phyloP scores from a whole-genome alignment of 2,888 invertebrate species.

The Saturnia japonica region DNA sequence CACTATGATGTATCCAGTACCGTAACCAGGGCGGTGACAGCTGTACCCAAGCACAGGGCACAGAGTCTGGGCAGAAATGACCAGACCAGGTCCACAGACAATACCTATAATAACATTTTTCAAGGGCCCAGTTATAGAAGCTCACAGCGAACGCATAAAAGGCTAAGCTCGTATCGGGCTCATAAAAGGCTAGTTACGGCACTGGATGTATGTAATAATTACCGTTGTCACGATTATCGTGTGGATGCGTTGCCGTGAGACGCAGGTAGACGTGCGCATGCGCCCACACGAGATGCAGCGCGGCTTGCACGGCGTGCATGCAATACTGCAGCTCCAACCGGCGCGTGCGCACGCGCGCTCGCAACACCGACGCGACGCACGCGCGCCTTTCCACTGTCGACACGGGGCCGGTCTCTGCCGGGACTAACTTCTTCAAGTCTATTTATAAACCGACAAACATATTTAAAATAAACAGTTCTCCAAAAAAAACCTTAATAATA shows the following conservation, averaged over 20 bases:
- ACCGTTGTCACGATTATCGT: not conserved
- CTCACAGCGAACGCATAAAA: too few species aligned
- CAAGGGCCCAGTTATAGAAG: too few species aligned
- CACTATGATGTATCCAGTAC: too few species aligned
- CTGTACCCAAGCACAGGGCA: too few species aligned
- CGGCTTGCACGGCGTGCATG: slow-evolving; percentile 86
- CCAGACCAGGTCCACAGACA: too few species aligned
- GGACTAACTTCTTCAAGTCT: slow-evolving; percentile 80
- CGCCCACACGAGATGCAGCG: slow-evolving; percentile 89
- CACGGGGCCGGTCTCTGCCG: slow-evolving; percentile 30
- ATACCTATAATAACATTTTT: too few species aligned
- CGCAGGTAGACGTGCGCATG: slow-evolving; percentile 88
- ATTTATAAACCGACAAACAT: slow-evolving; percentile 27
- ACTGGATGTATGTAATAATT: not conserved
- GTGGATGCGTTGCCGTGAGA: slow-evolving; percentile 74
- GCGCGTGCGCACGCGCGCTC: slow-evolving; percentile 41
- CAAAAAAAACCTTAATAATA: too few species aligned
- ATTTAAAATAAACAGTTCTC: too few species aligned
- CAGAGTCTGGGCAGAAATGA: too few species aligned
- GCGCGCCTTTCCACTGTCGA: slow-evolving; percentile 53
- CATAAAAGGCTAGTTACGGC: too few species aligned
- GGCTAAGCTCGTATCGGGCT: too few species aligned
- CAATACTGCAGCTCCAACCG: slow-evolving; percentile 83
- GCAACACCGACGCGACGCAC: slow-evolving; percentile 37
- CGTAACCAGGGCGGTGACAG: too few species aligned